These are phyloP conservation scores for Sarcophaga subvicina DNA, from an alignment of 2,888 invertebrate species.

Conservation along the genomic window DNA sequence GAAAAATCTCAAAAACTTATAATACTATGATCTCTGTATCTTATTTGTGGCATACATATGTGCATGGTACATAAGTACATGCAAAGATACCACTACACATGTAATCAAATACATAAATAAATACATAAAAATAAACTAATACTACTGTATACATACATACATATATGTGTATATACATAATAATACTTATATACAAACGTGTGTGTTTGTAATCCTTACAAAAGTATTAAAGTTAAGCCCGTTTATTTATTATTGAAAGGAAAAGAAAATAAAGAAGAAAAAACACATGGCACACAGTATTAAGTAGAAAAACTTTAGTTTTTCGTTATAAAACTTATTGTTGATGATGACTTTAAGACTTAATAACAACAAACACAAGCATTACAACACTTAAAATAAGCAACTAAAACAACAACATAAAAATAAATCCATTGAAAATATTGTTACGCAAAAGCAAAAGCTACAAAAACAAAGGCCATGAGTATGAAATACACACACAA, in stretches of 20 bases:
- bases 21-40: conserved; percentile 41
- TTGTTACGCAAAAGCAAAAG: no score
- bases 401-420: conserved; percentile 14
- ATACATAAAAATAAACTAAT: no score
- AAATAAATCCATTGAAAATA: not conserved
- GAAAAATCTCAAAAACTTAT: conserved; percentile 26
- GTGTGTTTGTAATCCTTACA: conserved; percentile 33
- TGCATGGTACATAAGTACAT: not conserved
- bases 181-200: no score
- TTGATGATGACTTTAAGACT: not conserved
- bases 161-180: no score
- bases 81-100: not conserved
- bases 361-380: conserved; percentile 5
- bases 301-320: conserved; percentile 37
- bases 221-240: conserved; percentile 65
- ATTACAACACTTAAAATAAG: not conserved
- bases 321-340: conserved; percentile 11
- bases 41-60: not conserved
- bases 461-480: no score
- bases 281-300: not conserved
- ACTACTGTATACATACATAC: not conserved
- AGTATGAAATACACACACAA: no score
- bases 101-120: not conserved
- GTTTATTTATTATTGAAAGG: conserved; percentile 65
- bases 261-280: no score